These are phyloP conservation scores for Hedya salicella DNA, from an alignment of 2,888 invertebrate species.

Conservation along the genomic window DNA sequence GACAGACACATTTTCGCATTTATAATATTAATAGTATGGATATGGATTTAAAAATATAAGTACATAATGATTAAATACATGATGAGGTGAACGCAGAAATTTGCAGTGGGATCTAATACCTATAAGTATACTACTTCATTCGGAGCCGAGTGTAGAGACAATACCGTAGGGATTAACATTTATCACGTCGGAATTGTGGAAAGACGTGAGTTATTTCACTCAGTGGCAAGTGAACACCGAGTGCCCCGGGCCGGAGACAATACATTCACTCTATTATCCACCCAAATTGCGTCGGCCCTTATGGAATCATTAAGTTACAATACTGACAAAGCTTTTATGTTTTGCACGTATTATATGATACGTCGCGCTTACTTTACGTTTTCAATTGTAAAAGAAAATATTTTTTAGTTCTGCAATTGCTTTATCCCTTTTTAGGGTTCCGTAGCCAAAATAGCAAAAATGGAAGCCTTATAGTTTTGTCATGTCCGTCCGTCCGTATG, in stretches of 20 bases:
- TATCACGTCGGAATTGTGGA: conserved; percentile 11
- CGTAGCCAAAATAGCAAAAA: no score
- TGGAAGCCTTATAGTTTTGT: no score
- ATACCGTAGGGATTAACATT: conserved; percentile 24
- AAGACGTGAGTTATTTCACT: conserved; percentile 26
- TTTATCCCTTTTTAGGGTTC: no score
- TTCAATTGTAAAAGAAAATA: conserved; percentile 21
- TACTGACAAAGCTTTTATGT: conserved; percentile 61
- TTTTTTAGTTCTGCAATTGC: background rate
- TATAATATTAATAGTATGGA: no score
- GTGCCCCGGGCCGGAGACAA: conserved; percentile 50
- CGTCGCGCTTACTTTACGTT: conserved; percentile 25
- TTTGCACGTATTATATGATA: conserved; percentile 44
- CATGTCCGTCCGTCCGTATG: no score
- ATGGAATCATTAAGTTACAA: conserved; percentile 60
- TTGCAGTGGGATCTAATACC: no score
- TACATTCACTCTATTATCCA: conserved; percentile 57
- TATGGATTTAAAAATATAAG: no score
- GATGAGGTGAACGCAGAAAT: no score
- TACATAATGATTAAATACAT: no score
- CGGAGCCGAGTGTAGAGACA: conserved; percentile 1
- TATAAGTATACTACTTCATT: no score
- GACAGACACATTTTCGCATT: no score
- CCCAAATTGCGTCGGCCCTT: conserved; percentile 58
- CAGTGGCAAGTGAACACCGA: conserved; percentile 25